Evolutionary conservation across 2,113 vertebrate species (phyloP).

Genomic region (Ptilorrhoa leucosticta): DNA sequence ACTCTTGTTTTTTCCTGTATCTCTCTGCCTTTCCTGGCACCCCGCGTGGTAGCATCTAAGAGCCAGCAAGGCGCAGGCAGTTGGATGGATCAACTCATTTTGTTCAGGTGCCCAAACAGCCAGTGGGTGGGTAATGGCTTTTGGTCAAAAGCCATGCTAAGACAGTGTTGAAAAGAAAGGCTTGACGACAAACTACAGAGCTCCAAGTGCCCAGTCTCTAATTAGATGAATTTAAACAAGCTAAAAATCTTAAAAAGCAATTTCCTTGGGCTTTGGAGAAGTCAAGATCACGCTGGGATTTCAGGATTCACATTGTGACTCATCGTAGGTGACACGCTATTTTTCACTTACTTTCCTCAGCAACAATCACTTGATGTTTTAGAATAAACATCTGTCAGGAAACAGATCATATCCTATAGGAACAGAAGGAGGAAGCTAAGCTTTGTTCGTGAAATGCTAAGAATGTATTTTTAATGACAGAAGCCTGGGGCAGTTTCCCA

Average conservation of each 20-base stretch:
- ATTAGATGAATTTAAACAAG: background rate
- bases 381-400: slow-evolving; percentile 54
- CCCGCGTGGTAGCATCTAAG: rapidly evolving
- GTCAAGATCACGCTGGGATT: background rate
- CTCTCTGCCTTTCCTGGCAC: slow-evolving; percentile 9
- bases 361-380: slow-evolving; percentile 11
- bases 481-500: slow-evolving; percentile 22
- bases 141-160: background rate
- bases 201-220: background rate
- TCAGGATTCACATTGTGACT: background rate
- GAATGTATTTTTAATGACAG: slow-evolving; percentile 44
- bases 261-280: background rate
- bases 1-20: background rate
- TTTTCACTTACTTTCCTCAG: background rate
- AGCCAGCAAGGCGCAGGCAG: background rate
- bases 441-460: slow-evolving; percentile 53
- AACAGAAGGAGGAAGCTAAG: slow-evolving; percentile 44
- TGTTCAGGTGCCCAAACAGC: background rate
- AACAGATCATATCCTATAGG: slow-evolving; percentile 50
- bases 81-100: background rate
- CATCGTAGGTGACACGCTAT: background rate
- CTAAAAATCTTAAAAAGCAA: background rate
- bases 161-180: background rate
- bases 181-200: background rate
- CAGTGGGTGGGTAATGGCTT: background rate